Evolutionary conservation across 1,140 invertebrate species (phyloP).

Genomic region (Trichoplusia ni): DNA sequence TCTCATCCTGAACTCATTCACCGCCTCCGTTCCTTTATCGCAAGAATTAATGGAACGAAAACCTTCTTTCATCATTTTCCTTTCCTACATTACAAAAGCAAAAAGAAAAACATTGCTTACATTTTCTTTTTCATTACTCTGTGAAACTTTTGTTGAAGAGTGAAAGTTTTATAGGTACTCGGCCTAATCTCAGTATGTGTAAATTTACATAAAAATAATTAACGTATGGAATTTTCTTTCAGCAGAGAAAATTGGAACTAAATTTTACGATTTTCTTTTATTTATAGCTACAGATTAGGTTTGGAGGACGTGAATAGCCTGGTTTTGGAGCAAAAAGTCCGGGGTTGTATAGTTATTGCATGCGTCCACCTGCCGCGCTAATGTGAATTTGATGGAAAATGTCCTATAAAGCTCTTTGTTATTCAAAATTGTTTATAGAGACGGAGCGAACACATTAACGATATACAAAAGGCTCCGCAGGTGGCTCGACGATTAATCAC

Average conservation of each 20-base stretch:
- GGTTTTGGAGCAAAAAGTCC: too few species aligned
- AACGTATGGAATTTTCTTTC: too few species aligned
- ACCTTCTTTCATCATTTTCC: background rate
- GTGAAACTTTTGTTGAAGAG: too few species aligned
- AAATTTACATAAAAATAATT: too few species aligned
- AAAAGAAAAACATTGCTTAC: background rate
- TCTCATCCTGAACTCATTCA: slow-evolving; percentile 3
- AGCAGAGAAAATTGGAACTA: too few species aligned
- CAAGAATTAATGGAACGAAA: slow-evolving; percentile 13
- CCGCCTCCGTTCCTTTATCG: background rate
- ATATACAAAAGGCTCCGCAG: slow-evolving; percentile 76
- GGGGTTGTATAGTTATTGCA: too few species aligned
- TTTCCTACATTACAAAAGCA: background rate
- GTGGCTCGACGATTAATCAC: slow-evolving; percentile 77
- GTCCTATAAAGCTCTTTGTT: slow-evolving; percentile 36
- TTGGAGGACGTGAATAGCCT: too few species aligned
- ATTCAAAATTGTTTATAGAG: slow-evolving; percentile 64
- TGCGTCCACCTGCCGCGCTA: background rate
- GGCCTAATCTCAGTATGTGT: too few species aligned
- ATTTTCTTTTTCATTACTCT: background rate
- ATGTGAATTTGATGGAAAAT: slow-evolving; percentile 33
- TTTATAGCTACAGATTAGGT: too few species aligned
- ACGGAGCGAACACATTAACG: slow-evolving; percentile 61
- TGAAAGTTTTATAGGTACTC: too few species aligned
- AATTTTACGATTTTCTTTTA: too few species aligned